A percentile compares a stretch with the other conserved stretches of the same genome.
phyloP scores from a whole-genome alignment of 2,113 vertebrate genomes.

The Pseudonaja textilis region DNA sequence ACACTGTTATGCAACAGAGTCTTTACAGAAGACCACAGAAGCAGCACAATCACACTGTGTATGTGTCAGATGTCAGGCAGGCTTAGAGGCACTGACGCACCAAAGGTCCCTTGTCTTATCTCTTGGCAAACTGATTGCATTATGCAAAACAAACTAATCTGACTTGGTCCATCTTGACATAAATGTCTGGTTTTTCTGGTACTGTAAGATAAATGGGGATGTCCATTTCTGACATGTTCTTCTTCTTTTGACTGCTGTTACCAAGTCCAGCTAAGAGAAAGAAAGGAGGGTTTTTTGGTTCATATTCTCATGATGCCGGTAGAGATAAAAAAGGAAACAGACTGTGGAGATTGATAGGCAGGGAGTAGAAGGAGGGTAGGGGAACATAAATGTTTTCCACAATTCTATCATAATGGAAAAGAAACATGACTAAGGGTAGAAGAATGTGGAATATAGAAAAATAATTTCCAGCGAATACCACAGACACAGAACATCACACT shows the following conservation, averaged over 20 bases:
- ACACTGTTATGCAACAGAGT: neutral
- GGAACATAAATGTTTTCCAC: constrained; percentile 14
- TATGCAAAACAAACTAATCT: neutral
- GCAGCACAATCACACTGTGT: neutral
- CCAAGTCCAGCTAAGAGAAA: constrained; percentile 21
- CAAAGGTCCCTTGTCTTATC: neutral
- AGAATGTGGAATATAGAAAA: constrained; percentile 27
- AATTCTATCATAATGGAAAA: constrained; percentile 7
- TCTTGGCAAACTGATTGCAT: neutral
- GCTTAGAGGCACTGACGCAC: neutral
- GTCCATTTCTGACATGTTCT: neutral
- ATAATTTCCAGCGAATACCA: neutral
- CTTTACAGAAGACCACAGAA: neutral
- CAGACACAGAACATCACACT: neutral
- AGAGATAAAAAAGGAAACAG: constrained; percentile 28
- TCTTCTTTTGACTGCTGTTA: constrained; percentile 9
- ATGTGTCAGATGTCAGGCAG: neutral
- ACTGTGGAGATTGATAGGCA: constrained; percentile 30
- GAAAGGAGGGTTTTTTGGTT: constrained; percentile 1
- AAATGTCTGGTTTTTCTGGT: neutral
- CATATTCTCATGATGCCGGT: constrained; percentile 25
- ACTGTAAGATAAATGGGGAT: neutral
- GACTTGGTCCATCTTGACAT: neutral
- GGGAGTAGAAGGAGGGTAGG: constrained; percentile 27
- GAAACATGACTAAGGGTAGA: constrained; percentile 42